These are phyloP conservation scores for Syngnathus scovelli DNA, from an alignment of 2,113 vertebrate species.

Conservation along the genomic window DNA sequence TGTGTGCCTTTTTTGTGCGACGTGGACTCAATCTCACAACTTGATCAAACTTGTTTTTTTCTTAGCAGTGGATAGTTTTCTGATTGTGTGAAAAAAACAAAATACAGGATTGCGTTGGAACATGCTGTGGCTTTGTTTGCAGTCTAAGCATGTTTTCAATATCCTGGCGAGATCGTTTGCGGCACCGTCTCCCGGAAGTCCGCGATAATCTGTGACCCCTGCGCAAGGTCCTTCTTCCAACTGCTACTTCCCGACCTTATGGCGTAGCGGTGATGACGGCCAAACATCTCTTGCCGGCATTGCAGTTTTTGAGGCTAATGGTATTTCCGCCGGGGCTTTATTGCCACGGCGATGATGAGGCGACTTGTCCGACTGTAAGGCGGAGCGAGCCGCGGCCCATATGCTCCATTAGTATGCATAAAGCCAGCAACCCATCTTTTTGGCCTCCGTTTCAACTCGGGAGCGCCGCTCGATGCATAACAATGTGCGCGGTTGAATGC, in stretches of 20 bases:
- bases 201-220: neutral
- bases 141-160: slow-evolving; percentile 5
- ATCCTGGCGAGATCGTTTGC: slow-evolving; percentile 11
- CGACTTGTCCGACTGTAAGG: slow-evolving; percentile 21
- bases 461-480: slow-evolving; percentile 23
- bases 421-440: slow-evolving; percentile 22
- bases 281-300: slow-evolving; percentile 14
- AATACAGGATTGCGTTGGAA: slow-evolving; percentile 4
- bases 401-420: slow-evolving; percentile 45
- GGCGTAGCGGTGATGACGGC: neutral
- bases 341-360: slow-evolving; percentile 36
- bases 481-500: slow-evolving; percentile 21
- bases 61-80: neutral
- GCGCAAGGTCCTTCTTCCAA: neutral
- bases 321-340: slow-evolving; percentile 24
- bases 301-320: slow-evolving; percentile 27
- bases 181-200: neutral
- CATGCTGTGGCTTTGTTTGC: slow-evolving; percentile 10
- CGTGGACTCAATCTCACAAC: slow-evolving; percentile 14
- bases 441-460: slow-evolving; percentile 17
- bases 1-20: slow-evolving; percentile 14
- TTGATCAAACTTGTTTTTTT: slow-evolving; percentile 19
- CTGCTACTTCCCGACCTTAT: slow-evolving; percentile 36
- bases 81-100: slow-evolving; percentile 7
- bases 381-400: slow-evolving; percentile 28